Base-by-base conservation (phyloP, 2,888 invertebrate species). In the Cheilosia urbana region DNA sequence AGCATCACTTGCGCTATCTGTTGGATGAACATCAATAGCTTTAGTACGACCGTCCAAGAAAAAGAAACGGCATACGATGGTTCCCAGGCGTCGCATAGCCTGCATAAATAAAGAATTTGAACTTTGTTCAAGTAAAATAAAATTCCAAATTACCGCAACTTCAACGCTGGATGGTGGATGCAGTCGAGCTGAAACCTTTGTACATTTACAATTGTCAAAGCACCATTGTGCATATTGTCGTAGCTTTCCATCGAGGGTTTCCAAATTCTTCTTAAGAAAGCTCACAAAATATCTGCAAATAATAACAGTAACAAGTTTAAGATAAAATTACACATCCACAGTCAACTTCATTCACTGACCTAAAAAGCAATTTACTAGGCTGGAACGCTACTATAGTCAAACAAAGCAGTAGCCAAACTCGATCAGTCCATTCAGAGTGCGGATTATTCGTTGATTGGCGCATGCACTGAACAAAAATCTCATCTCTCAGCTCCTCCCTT, bases 21-120 rank as follows among this genome's bases (percentile, higher is more conserved):
- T 97, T 0, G 98, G 98, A 93, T 98, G 98, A 27, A 98, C 97
- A 92, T 98, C 98, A 87, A 98, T 97, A 0, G 98, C 98, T 92
- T 98, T 98, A 1, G 98, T 98, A 72, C 98, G 95, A 0, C 98
- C 98, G 92, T 98, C 98, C 91, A 98, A 94, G 93, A 98, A 98
- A 93, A 98, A 98, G 93, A 98, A 98, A 60, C 97, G 95, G 91
- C 98, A 98, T 0, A 98, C 97, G 88, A 98, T 96, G 0, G 98
- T 98, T 72, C 97, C 97, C 30, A 98, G 93, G 57, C 97, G 94
- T 88, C 96, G 95, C 96, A 98, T 97, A 0, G 98, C 98, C 96
- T 96, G 88, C 15, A 47, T 27, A 63, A 13, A 27, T 3, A 24
- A 24, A n/a, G 1, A 53, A 15, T 24, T 24, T 27, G 0, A 49